Percentiles rank a stretch among this genome's conserved stretches.
Conservation (phyloP, 1,140 invertebrate genomes). For the Anadara kagoshimensis region DNA sequence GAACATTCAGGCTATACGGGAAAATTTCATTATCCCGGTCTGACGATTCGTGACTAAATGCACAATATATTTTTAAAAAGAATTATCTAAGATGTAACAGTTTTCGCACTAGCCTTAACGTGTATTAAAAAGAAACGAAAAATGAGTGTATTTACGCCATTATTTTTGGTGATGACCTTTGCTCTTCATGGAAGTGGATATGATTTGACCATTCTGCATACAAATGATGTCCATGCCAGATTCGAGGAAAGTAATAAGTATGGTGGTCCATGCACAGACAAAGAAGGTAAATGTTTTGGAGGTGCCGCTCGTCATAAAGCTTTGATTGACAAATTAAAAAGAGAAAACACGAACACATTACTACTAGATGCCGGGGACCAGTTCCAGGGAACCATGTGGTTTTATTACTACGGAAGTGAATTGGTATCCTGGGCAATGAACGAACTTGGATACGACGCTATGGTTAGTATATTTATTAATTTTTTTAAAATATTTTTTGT, state of each 20-base stretch:
- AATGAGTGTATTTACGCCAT: no score
- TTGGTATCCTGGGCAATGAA: slow-evolving; percentile 86
- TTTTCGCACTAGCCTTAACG: no score
- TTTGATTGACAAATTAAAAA: slow-evolving; percentile 73
- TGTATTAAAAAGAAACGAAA: no score
- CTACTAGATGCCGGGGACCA: slow-evolving; percentile 92
- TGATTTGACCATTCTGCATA: slow-evolving; percentile 86
- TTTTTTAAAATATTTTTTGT: no score
- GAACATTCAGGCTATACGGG: no score
- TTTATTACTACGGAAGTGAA: slow-evolving; percentile 84
- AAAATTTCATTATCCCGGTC: no score
- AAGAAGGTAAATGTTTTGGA: slow-evolving; percentile 83
- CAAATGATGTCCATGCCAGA: slow-evolving; percentile 91
- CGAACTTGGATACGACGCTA: slow-evolving; percentile 84
- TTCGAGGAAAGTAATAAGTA: slow-evolving; percentile 84
- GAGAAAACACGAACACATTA: slow-evolving; percentile 78
- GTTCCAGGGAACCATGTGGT: slow-evolving; percentile 90
- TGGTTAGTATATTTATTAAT: no score
- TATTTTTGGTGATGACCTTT: no score
- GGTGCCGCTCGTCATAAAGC: slow-evolving; percentile 82
- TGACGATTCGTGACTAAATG: no score
- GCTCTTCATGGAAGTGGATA: no score
- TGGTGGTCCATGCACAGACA: slow-evolving; percentile 80
- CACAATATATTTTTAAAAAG: no score
- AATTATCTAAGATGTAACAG: no score